Percentiles rank a stretch among this genome's conserved stretches.
Evolutionary conservation across 92 coral and sea anemone species (phyloP).

Genomic region (Plumapathes pennacea): DNA sequence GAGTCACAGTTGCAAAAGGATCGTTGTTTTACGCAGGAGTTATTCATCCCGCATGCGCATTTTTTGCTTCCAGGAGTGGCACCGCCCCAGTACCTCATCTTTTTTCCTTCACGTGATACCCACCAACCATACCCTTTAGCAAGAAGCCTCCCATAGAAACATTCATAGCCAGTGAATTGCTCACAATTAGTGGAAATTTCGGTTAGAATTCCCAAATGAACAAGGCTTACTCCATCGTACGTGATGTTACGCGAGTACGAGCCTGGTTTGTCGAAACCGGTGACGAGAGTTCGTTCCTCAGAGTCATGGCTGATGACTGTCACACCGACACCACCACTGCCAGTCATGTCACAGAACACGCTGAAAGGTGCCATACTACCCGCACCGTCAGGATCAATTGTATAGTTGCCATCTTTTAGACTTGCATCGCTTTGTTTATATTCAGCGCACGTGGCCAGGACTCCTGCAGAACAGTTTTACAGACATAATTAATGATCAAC

Average conservation of each 20-base stretch:
- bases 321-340: conserved; percentile 20
- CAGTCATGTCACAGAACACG: conserved; percentile 33
- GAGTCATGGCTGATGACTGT: conserved; percentile 34
- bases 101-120: conserved; percentile 43
- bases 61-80: conserved; percentile 18
- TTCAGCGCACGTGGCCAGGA: conserved; percentile 3
- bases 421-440: not conserved
- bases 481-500: no score
- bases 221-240: conserved; percentile 1
- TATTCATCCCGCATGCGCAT: conserved; percentile 56
- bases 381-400: not conserved
- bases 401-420: not conserved
- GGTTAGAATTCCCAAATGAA: not conserved
- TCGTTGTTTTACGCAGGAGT: conserved; percentile 29
- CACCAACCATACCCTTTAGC: conserved; percentile 22
- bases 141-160: conserved; percentile 7
- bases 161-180: not conserved
- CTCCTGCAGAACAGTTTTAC: no score
- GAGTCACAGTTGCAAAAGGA: conserved; percentile 37
- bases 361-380: no score
- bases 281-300: conserved; percentile 16
- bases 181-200: conserved; percentile 2
- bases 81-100: conserved; percentile 52
- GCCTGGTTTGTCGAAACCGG: conserved; percentile 2
- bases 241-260: conserved; percentile 5